phyloP scores from a whole-genome alignment of 2,113 vertebrate genomes.

The Coryphaenoides rupestris region DNA sequence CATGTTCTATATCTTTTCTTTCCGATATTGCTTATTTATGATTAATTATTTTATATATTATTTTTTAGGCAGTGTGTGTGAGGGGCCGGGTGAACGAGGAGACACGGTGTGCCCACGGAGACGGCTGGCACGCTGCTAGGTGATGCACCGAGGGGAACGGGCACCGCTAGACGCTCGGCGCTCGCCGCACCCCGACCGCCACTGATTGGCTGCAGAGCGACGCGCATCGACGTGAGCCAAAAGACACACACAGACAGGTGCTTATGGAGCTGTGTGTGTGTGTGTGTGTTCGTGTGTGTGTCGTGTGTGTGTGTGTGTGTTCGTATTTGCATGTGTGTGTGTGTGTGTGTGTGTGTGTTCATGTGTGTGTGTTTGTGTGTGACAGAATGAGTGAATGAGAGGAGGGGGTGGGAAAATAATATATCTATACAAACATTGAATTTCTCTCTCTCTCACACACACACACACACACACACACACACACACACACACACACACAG shows the following conservation, averaged over 20 bases:
- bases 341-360: background rate
- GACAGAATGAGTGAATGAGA: background rate
- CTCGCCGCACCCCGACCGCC: conserved; percentile 40
- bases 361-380: conserved; percentile 1
- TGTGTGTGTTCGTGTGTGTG: no score
- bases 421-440: background rate
- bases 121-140: conserved; percentile 47
- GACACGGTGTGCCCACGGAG: no score
- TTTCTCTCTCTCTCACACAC: background rate
- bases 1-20: no score
- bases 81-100: conserved; percentile 35
- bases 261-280: background rate
- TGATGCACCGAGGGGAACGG: conserved; percentile 49
- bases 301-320: conserved; percentile 1
- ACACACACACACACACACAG: no score
- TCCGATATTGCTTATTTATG: no score
- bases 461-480: no score
- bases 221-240: background rate
- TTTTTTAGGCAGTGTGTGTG: no score
- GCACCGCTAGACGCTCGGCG: conserved; percentile 28
- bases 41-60: no score
- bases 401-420: background rate
- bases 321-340: background rate
- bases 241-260: background rate
- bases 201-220: conserved; percentile 26